Evolutionary conservation across 1,140 invertebrate genomes (phyloP).

Genomic region (Popillia japonica): DNA sequence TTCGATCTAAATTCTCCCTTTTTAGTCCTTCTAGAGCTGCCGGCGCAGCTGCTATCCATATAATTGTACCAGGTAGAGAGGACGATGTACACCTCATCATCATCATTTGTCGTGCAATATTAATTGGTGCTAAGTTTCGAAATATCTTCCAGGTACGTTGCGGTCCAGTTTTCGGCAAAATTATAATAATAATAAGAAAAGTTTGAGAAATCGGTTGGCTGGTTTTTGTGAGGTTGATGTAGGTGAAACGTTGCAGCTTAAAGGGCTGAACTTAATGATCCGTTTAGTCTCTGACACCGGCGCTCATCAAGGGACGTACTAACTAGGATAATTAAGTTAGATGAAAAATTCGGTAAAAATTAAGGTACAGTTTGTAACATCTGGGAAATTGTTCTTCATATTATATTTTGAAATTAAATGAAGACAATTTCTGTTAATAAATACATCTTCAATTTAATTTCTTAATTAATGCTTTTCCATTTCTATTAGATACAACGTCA

Average conservation of each 20-base stretch:
- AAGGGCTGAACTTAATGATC: not conserved
- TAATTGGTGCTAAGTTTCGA: conserved; percentile 2
- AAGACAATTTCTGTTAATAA: too few relatives aligned
- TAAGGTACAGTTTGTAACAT: too few relatives aligned
- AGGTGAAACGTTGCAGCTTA: not conserved
- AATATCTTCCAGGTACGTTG: not conserved
- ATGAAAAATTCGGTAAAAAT: conserved; percentile 3
- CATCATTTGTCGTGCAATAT: conserved; percentile 1
- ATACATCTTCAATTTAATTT: too few relatives aligned
- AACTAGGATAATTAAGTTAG: too few relatives aligned
- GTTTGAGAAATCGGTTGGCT: not conserved
- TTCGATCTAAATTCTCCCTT: not conserved
- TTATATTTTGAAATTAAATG: too few relatives aligned
- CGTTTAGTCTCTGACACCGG: not conserved
- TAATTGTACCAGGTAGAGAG: not conserved
- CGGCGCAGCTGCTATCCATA: not conserved
- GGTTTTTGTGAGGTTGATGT: not conserved
- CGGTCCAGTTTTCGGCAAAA: not conserved
- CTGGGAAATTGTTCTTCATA: too few relatives aligned
- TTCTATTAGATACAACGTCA: too few relatives aligned
- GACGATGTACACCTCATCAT: not conserved
- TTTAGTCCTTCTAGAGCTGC: not conserved
- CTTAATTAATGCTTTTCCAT: too few relatives aligned
- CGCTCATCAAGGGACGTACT: not conserved
- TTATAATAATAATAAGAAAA: conserved; percentile 8